Base-by-base conservation (phyloP, 2,113 vertebrate genomes). In the Otolemur garnettii region DNA sequence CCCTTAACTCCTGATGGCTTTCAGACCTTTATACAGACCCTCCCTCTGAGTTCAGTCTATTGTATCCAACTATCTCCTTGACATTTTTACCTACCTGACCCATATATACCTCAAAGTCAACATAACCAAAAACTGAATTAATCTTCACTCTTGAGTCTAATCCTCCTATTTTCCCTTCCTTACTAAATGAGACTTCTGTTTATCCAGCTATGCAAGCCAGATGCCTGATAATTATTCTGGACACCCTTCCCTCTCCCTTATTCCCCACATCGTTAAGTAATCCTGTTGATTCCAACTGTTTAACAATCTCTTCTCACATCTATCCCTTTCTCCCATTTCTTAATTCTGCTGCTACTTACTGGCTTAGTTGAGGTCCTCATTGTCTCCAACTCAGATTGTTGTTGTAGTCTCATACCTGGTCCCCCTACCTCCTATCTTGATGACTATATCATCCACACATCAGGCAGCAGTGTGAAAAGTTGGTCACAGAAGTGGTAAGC, bases 91-190 rank as follows among this genome's bases (percentile, higher is more conserved):
- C 45, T 91, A 66, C 4, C 64, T 87, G 59, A 87, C 64, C 28
- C 28, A 74, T 38, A 72, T 90, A 45, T 87, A 80, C 53, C n/a
- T 96, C 33, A 81, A 90, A 95, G 28, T 91, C 66, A 94, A 90
- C 62, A 87, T 95, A 55, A 60, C 66, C 50, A 33, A 64, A 90
- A 89, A 60, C 59, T 87, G 66, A 95, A 78, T 90, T 96, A 18
- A 72, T 92, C 45, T 66, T 60, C 15, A 42, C 59, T 30, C 57
- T 72, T n/a, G 85, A 77, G 66, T 84, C 81, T 84, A 53, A 30
- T 35, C 28, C 18, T 68, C 17, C 42, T 87, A 19, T 57, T 91
- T 96, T 89, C 72, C 30, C 38, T 75, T 78, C 50, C 30, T 94
- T 95, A 85, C 75, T 81, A 68, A 89, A 95, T 84, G 24, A 90